phyloP scores from a whole-genome alignment of 2,888 invertebrate genomes.

The Oligia strigilis region DNA sequence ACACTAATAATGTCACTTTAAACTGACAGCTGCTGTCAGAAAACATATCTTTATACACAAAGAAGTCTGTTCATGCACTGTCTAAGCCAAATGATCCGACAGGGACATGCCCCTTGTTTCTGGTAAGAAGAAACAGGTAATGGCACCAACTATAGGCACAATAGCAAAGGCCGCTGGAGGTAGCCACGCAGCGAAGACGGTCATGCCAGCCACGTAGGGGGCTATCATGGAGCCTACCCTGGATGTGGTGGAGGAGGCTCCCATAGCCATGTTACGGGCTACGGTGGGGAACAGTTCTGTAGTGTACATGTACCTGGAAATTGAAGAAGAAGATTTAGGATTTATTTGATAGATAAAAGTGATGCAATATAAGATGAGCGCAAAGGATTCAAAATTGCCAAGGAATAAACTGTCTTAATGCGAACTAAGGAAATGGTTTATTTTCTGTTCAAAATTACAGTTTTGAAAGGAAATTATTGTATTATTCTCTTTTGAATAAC shows the following conservation, averaged over 20 bases:
- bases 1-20: conserved; percentile 13
- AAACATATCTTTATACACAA: not conserved
- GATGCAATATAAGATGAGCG: not conserved
- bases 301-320: conserved; percentile 79
- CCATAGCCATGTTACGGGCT: conserved; percentile 90
- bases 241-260: conserved; percentile 90
- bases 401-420: not conserved
- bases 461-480: not conserved
- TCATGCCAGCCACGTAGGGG: conserved; percentile 88
- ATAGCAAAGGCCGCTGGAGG: conserved; percentile 71
- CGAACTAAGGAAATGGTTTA: not conserved
- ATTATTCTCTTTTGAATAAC: not conserved
- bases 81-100: conserved; percentile 62
- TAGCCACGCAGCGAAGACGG: conserved; percentile 63
- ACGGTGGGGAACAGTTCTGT: conserved; percentile 91
- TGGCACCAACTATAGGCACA: conserved; percentile 68
- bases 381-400: not conserved
- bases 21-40: conserved; percentile 3
- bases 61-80: not conserved
- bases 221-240: conserved; percentile 91
- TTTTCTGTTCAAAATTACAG: not conserved
- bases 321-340: not conserved
- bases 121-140: conserved; percentile 66
- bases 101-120: conserved; percentile 72
- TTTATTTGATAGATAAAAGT: not conserved